Conservation (phyloP, 2,888 invertebrate genomes). For the Neocrepidodera transversa region DNA sequence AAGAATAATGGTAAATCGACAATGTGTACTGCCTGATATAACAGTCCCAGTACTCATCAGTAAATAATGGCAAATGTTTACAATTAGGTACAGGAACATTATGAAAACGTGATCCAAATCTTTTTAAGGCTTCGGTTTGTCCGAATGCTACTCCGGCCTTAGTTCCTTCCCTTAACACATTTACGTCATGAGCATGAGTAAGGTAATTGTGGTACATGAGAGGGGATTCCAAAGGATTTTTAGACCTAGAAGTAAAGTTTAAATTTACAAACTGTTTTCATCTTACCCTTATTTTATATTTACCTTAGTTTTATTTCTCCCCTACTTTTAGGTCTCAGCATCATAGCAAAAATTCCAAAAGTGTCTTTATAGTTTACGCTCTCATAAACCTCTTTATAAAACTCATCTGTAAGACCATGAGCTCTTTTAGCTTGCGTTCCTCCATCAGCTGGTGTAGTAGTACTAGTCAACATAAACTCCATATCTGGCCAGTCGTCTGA, state of each 20-base stretch:
- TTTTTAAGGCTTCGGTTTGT: slow-evolving; percentile 78
- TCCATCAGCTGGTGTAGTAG: slow-evolving; percentile 84
- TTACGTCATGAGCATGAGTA: slow-evolving; percentile 84
- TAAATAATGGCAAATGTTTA: slow-evolving; percentile 76
- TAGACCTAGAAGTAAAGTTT: slow-evolving; percentile 53
- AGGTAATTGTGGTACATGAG: slow-evolving; percentile 91
- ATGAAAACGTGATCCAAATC: slow-evolving; percentile 81
- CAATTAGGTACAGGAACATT: slow-evolving; percentile 81
- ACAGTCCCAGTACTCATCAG: slow-evolving; percentile 90
- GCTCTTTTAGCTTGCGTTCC: slow-evolving; percentile 76
- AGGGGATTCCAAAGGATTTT: slow-evolving; percentile 79
- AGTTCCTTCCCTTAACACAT: slow-evolving; percentile 83
- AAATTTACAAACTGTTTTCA: too few relatives aligned
- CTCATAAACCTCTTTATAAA: slow-evolving; percentile 77
- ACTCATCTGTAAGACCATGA: slow-evolving; percentile 82
- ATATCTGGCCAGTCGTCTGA: slow-evolving; percentile 92
- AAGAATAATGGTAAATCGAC: slow-evolving; percentile 87
- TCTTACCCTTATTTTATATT: not conserved
- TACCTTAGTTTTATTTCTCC: slow-evolving; percentile 73
- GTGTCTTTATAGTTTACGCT: slow-evolving; percentile 78
- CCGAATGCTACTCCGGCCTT: slow-evolving; percentile 84
- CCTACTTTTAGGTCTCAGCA: slow-evolving; percentile 85
- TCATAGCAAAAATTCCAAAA: slow-evolving; percentile 86
- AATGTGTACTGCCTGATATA: slow-evolving; percentile 83
- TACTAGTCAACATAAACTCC: slow-evolving; percentile 87